Percentiles rank a stretch among this genome's conserved stretches.
Evolutionary conservation across 2,797 vertebrate genomes (phyloP).

Genomic region (Enteromius trimaculatus): DNA sequence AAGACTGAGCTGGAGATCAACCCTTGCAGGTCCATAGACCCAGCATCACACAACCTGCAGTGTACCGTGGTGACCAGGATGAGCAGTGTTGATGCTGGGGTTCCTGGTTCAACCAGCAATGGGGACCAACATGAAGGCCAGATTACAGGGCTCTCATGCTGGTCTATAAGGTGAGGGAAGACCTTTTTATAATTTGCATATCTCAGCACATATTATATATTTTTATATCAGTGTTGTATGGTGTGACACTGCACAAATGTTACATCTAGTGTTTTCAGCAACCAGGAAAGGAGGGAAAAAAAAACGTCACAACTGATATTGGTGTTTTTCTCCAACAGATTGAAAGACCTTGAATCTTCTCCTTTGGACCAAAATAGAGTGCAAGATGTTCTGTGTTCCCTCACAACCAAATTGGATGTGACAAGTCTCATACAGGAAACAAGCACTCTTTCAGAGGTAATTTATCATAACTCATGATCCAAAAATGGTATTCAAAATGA

Average conservation of each 20-base stretch:
- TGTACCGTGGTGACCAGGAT: slow-evolving; percentile 49
- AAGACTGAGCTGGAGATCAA: slow-evolving; percentile 77
- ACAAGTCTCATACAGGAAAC: slow-evolving; percentile 80
- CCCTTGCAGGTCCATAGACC: slow-evolving; percentile 52
- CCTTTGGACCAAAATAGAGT: slow-evolving; percentile 80
- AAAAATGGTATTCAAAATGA: not conserved
- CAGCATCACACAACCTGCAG: slow-evolving; percentile 46
- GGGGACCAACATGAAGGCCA: slow-evolving; percentile 42
- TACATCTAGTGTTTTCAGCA: not conserved
- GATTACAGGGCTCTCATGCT: slow-evolving; percentile 69
- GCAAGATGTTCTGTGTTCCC: slow-evolving; percentile 78
- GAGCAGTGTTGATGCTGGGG: slow-evolving; percentile 58
- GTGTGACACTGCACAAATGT: too few relatives aligned
- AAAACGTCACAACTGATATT: not conserved
- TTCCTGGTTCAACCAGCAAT: slow-evolving; percentile 30
- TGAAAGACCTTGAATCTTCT: slow-evolving; percentile 81
- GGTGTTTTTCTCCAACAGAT: slow-evolving; percentile 70
- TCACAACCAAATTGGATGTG: slow-evolving; percentile 74
- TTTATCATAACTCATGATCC: slow-evolving; percentile 13
- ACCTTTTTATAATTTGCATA: not conserved
- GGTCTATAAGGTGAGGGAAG: slow-evolving; percentile 84
- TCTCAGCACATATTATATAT: not conserved
- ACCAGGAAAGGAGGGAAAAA: not conserved
- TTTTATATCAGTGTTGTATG: not conserved
- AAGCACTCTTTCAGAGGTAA: slow-evolving; percentile 83